A percentile compares a stretch with the other conserved stretches of the same genome.
phyloP scores from a whole-genome alignment of 2,113 vertebrate genomes.

The Psittacula cyanocephala region DNA sequence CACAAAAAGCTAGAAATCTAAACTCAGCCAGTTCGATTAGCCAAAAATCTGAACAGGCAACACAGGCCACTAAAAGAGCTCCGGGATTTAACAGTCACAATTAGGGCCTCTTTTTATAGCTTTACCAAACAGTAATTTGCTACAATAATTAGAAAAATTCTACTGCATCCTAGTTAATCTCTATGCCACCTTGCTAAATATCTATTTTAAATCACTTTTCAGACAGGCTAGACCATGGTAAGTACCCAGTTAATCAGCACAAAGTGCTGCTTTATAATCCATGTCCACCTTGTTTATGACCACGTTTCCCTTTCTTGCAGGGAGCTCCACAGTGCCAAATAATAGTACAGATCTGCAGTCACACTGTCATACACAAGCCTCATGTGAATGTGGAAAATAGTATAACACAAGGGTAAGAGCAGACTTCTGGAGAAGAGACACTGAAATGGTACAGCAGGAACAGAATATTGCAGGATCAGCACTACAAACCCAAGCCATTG shows the following conservation, averaged over 20 bases:
- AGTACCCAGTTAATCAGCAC: background rate
- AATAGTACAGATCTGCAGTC: accelerated
- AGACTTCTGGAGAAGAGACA: background rate
- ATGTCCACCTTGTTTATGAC: too few species aligned
- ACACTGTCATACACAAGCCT: background rate
- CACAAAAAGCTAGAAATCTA: background rate
- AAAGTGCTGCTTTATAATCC: background rate
- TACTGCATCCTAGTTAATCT: background rate
- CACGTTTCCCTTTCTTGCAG: background rate
- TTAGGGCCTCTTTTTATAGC: background rate
- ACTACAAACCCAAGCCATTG: background rate
- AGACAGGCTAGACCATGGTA: background rate
- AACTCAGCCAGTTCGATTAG: background rate
- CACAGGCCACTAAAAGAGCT: background rate
- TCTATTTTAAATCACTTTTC: background rate
- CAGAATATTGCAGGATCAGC: background rate
- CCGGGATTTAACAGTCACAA: background rate
- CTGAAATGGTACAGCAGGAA: background rate
- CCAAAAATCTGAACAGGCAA: background rate
- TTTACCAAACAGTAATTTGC: background rate
- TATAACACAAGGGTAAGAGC: background rate
- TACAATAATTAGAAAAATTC: background rate
- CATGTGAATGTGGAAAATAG: background rate
- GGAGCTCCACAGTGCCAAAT: background rate
- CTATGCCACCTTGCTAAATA: background rate